These are phyloP conservation scores for Tenualosa thibaudeaui DNA, from an alignment of 2,797 vertebrate genomes.

Conservation along the genomic window DNA sequence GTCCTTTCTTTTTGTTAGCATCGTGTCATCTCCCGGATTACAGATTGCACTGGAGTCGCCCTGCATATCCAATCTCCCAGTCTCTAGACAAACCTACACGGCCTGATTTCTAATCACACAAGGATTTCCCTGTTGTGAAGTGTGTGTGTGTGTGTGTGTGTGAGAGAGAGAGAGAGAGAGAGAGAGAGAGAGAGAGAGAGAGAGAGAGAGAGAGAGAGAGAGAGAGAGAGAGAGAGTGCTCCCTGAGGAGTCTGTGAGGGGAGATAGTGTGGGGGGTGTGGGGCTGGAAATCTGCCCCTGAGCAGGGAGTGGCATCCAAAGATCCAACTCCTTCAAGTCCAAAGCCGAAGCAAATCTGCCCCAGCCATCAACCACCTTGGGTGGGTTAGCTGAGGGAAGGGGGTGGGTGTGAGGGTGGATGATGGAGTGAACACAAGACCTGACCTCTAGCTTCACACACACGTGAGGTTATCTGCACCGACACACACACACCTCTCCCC, in stretches of 20 bases:
- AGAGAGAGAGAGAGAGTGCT: no score
- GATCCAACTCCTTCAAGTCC: background rate
- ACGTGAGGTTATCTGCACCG: slow-evolving; percentile 42
- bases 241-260: background rate
- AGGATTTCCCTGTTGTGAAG: background rate
- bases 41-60: background rate
- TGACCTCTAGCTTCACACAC: slow-evolving; percentile 46
- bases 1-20: background rate
- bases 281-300: background rate
- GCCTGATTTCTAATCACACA: background rate
- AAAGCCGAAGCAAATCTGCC: background rate
- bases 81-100: background rate
- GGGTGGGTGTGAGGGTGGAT: background rate
- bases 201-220: no score
- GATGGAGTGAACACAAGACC: slow-evolving; percentile 25
- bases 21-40: background rate
- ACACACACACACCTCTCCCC: slow-evolving; percentile 23
- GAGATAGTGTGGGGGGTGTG: background rate
- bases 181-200: no score
- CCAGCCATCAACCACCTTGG: background rate
- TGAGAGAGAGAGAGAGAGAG: background rate
- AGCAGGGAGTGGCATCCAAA: background rate
- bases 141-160: slow-evolving; percentile 16
- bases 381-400: background rate
- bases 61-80: background rate